These are phyloP conservation scores for Zapus hudsonius DNA, from an alignment of 2,113 vertebrate genomes.

Conservation along the genomic window DNA sequence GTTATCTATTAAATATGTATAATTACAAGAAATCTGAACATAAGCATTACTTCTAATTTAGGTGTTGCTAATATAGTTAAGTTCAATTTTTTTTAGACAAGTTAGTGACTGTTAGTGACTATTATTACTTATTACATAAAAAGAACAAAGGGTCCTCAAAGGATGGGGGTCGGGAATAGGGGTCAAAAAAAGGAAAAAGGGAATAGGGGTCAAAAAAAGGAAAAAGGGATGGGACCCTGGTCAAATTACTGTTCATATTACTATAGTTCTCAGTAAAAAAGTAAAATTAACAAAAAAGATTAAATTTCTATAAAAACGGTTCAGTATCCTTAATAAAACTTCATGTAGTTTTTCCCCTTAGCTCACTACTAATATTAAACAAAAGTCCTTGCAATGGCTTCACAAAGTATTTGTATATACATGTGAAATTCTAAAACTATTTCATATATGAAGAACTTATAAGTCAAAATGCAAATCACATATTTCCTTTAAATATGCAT, in stretches of 20 bases:
- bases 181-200: too few species aligned
- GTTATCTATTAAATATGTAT: conserved; percentile 67
- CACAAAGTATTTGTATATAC: conserved; percentile 34
- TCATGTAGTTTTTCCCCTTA: conserved; percentile 10
- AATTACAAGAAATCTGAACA: conserved; percentile 55
- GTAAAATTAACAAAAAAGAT: neutral
- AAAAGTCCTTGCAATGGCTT: conserved; percentile 18
- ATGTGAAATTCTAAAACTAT: conserved; percentile 47
- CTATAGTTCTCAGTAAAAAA: too few species aligned
- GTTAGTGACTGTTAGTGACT: conserved; percentile 6
- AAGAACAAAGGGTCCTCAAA: neutral
- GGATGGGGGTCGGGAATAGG: too few species aligned
- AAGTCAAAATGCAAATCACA: conserved; percentile 22
- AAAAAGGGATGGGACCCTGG: too few species aligned
- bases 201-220: too few species aligned
- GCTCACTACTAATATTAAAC: neutral
- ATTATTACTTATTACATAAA: conserved; percentile 21
- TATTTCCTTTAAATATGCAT: neutral
- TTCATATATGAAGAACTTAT: neutral
- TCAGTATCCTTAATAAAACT: neutral
- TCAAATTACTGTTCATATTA: too few species aligned
- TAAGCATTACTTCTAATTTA: conserved; percentile 45
- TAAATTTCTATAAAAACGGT: conserved; percentile 1
- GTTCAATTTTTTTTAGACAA: neutral
- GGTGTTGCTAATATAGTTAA: neutral